A percentile compares a stretch with the other conserved stretches of the same genome.
Conservation (phyloP, 1,140 invertebrate genomes). For the Mizuhopecten yessoensis region DNA sequence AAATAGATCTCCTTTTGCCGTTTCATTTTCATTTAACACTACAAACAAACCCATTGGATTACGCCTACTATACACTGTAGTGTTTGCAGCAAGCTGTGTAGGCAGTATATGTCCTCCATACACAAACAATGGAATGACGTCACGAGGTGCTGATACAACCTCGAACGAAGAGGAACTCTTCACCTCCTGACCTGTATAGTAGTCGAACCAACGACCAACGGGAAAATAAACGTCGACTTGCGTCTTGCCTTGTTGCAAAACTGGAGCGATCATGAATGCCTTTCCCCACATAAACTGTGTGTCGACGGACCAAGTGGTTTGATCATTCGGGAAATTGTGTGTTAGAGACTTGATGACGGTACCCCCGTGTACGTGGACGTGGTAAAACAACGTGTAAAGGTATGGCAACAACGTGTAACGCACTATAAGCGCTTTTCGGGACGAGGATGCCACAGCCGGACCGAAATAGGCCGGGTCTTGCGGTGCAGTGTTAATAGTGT, state of each 20-base stretch:
- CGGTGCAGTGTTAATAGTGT: slow-evolving; percentile 70
- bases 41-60: slow-evolving; percentile 53
- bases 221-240: slow-evolving; percentile 81
- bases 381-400: slow-evolving; percentile 74
- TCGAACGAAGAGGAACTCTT: background rate
- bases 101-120: slow-evolving; percentile 79
- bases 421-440: slow-evolving; percentile 77
- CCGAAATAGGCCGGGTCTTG: slow-evolving; percentile 79
- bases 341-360: slow-evolving; percentile 76
- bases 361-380: slow-evolving; percentile 67
- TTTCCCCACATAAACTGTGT: slow-evolving; percentile 92
- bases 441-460: slow-evolving; percentile 71
- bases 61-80: slow-evolving; percentile 65
- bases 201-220: slow-evolving; percentile 82
- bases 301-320: slow-evolving; percentile 89
- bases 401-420: slow-evolving; percentile 76
- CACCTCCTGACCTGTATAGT: slow-evolving; percentile 73
- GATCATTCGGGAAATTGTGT: slow-evolving; percentile 85
- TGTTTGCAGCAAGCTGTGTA: slow-evolving; percentile 74
- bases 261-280: slow-evolving; percentile 89
- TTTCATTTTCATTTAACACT: slow-evolving; percentile 44
- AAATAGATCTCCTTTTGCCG: slow-evolving; percentile 42
- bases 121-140: slow-evolving; percentile 77
- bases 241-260: slow-evolving; percentile 64
- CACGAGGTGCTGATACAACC: slow-evolving; percentile 49